Percentiles rank a stretch among this genome's conserved stretches.
phyloP scores from a whole-genome alignment of 2,113 vertebrate genomes.

The Dasyurus viverrinus region DNA sequence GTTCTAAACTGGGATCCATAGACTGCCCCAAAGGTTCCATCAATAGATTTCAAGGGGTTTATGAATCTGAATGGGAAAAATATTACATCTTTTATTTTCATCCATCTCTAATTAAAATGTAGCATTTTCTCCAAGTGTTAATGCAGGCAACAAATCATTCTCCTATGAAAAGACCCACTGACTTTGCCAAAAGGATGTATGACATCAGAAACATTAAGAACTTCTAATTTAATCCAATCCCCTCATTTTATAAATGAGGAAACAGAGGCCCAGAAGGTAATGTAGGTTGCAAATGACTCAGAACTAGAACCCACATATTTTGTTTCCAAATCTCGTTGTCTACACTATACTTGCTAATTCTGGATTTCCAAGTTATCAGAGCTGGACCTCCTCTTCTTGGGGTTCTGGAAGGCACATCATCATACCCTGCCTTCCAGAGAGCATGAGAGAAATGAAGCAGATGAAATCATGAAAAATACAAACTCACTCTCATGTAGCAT shows the following conservation, averaged over 20 bases:
- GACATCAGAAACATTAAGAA: background rate
- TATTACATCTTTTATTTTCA: background rate
- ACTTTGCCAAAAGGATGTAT: background rate
- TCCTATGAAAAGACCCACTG: background rate
- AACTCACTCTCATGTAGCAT: background rate
- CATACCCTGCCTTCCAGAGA: background rate
- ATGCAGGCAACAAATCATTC: background rate
- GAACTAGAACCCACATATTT: background rate
- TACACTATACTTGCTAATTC: background rate
- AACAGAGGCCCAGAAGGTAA: background rate
- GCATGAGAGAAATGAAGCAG: background rate
- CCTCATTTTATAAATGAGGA: background rate
- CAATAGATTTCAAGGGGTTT: background rate
- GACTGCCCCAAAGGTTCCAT: background rate
- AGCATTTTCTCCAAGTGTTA: background rate
- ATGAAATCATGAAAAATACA: background rate
- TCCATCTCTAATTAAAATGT: background rate
- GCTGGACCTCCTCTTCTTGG: background rate
- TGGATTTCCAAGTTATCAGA: background rate
- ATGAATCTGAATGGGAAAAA: background rate
- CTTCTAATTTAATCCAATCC: background rate
- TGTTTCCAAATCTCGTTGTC: background rate
- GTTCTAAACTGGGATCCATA: background rate
- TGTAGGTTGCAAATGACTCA: background rate
- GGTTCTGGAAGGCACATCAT: background rate